Evolutionary conservation across 2,797 vertebrate genomes (phyloP), one percentile per base, ranked within the genome.

Genomic region (Lateolabrax maculatus): DNA sequence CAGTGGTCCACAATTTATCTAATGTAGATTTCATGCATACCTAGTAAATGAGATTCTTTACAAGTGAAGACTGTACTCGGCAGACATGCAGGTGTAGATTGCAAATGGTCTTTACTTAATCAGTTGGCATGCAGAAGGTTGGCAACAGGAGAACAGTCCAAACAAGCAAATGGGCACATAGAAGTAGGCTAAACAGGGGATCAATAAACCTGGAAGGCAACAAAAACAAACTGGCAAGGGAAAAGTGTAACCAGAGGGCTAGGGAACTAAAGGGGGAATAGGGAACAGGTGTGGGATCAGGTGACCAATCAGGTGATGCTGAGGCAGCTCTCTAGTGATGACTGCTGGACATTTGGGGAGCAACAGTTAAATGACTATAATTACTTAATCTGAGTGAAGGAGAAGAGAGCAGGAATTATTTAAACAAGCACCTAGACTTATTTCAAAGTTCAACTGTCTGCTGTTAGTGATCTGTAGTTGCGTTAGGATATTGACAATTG

Each of bases 1-100:
- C n/a, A n/a, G n/a, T n/a, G n/a, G n/a, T n/a, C n/a, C n/a, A 0
- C 12, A 31, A 12, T n/a, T 44, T 46, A 0, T 31, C 19, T 25
- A 5, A 25, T 66, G 18, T 25, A 31, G 19, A 48, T n/a, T 63
- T 31, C 7, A 44, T 46, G 18, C 25, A 29, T 9, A 31, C 36
- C 8, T 5, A 34, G 27, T 9, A 23, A 41, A 41, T 53, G 21
- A 15, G 3, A 25, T 9, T 29, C 23, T 52, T 39, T 27, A 23
- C 36, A 49, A 23, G 8, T 65, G 5, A 37, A 23, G 46, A 51
- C 6, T 6, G 29, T 16, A 13, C 9, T 10, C 29, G 41, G 7
- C 41, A 43, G 15, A 18, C 41, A 43, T n/a, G n/a, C n/a, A 49
- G 11, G 48, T 49, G 49, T 12, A 9, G n/a, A 51, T 46, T 6